Base-by-base conservation (phyloP, 2,113 vertebrate species). In the Formicarius rufipectus region DNA sequence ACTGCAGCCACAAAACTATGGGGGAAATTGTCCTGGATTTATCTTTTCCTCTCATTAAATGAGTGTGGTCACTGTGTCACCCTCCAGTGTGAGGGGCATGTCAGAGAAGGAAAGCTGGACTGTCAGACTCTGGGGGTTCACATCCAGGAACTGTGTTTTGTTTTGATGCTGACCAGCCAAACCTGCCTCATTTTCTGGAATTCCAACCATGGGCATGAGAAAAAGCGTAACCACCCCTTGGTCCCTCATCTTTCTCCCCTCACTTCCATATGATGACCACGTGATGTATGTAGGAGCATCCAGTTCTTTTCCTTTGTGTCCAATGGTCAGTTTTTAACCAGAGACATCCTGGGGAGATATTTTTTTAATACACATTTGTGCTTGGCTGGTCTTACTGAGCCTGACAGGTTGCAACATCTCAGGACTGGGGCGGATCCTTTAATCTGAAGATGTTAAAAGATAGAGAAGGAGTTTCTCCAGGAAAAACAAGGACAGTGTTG, bases 291-390 rank as follows among this genome's bases (percentile, higher is more conserved):
- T 27, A 33, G 45, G 42, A 93, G 14, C 13, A 20, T 42, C 53
- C 33, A 23, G 52, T 53, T 35, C 35, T 12, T 53, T 31, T 35
- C 53, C 40, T 68, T 24, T 71, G 28, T 49, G 55, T 23, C 18
- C 17, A 0, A 1, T 45, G 55, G 60, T 74, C 60, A 60, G 7
- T 74, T 79, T 92, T 77, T 76, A 79, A 45, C 23, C 17, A 63
- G 67, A 45, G 33, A 47, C 62, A 68, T 75, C 56, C 37, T 74
- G 31, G 19, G 62, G 80, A 78, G 12, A 11, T 64, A 11, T 12
- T 56, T 64, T n/a, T 84, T 87, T 19, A 30, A 12, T 58, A 67
- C 0, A 0, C n/a, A 3, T 35, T 69, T 8, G 4, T 39, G 40
- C 42, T 92, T 60, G 50, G n/a, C 64, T 87, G 37, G 10, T 40